Conservation (phyloP, 1,140 invertebrate species). For the Drosophila cardini region DNA sequence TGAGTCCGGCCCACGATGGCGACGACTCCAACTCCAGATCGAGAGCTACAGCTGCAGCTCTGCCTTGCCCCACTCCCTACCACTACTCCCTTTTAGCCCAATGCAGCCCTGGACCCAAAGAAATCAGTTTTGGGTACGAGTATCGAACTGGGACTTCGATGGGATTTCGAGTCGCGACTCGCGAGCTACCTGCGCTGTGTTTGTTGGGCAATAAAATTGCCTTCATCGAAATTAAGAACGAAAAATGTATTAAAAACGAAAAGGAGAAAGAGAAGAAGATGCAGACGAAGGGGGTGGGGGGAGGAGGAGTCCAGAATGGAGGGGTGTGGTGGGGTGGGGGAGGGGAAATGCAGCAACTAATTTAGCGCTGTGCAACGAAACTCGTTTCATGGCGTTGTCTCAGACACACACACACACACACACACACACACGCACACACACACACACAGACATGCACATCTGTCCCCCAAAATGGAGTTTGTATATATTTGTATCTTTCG, state of each 20-base stretch:
- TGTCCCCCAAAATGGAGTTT: constrained; percentile 72
- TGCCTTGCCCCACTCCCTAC: too few species aligned
- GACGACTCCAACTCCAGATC: constrained; percentile 23
- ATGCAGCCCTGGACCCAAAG: too few species aligned
- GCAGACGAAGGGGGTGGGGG: constrained; percentile 3
- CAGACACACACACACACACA: constrained; percentile 23
- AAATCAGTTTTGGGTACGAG: background rate
- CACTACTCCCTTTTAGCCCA: too few species aligned
- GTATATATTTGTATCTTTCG: too few species aligned
- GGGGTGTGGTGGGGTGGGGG: constrained; percentile 2
- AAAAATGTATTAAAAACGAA: constrained; percentile 74
- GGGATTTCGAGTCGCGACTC: constrained; percentile 30
- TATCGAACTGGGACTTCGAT: constrained; percentile 15
- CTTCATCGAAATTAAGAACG: constrained; percentile 81
- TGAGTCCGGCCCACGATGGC: constrained; percentile 45
- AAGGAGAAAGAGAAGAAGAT: background rate
- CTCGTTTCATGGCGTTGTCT: constrained; percentile 58
- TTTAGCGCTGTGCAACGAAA: constrained; percentile 76
- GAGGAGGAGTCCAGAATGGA: background rate
- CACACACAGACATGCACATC: constrained; percentile 41
- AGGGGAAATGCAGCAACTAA: constrained; percentile 63
- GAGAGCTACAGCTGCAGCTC: background rate
- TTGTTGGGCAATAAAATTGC: constrained; percentile 73
- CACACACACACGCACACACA: constrained; percentile 25
- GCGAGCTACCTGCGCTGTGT: constrained; percentile 59